Evolutionary conservation across 2,113 vertebrate genomes (phyloP).

Genomic region (Vombatus ursinus): DNA sequence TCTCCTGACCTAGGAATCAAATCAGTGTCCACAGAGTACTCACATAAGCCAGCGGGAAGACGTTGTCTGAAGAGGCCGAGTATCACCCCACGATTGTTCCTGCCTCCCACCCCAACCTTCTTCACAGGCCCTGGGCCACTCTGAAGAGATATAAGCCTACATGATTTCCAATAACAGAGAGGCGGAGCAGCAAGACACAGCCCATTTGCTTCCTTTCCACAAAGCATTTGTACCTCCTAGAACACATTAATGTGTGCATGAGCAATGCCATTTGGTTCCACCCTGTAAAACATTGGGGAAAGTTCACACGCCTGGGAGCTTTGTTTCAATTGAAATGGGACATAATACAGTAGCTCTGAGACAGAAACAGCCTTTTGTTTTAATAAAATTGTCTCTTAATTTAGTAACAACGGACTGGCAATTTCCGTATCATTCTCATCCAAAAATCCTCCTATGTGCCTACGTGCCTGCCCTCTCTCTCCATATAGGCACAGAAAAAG

Average conservation of each 20-base stretch:
- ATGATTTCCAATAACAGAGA: fast-evolving
- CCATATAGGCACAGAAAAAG: no score
- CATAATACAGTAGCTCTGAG: neutral
- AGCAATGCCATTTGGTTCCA: neutral
- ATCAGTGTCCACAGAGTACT: neutral
- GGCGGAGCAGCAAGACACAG: neutral
- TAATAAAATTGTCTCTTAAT: neutral
- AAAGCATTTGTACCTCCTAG: neutral
- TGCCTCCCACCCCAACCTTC: neutral
- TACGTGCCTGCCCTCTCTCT: neutral
- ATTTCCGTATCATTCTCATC: neutral
- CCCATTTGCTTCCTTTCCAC: no score
- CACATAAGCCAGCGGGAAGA: neutral
- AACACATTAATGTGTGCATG: fast-evolving
- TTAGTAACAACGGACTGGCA: neutral
- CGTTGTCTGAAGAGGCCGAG: neutral
- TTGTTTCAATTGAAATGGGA: neutral
- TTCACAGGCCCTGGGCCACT: fast-evolving
- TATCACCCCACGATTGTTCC: neutral
- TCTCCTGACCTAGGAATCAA: neutral
- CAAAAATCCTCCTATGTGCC: neutral
- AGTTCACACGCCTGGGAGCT: neutral
- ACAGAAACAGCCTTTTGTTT: neutral
- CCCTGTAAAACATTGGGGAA: neutral
- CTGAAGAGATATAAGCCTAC: neutral